phyloP scores from a whole-genome alignment of 2,113 vertebrate species.

The Dryoscopus gambensis region DNA sequence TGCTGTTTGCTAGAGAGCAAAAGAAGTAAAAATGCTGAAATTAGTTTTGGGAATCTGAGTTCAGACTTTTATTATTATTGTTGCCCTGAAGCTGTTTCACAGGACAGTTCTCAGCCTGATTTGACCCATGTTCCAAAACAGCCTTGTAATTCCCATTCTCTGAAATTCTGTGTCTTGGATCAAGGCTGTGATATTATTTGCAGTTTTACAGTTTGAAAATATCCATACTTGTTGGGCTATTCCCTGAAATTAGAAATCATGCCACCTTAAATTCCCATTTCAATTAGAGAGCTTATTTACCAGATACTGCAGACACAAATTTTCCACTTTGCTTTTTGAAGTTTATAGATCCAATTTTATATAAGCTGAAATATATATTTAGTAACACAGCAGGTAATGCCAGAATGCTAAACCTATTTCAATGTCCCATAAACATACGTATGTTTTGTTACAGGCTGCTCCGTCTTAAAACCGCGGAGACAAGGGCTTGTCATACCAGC shows the following conservation, averaged over 20 bases:
- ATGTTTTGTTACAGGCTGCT: not conserved
- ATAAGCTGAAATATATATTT: not conserved
- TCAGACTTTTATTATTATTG: not conserved
- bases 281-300: not conserved
- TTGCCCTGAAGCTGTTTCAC: not conserved
- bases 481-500: not conserved
- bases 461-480: not conserved
- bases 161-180: not conserved
- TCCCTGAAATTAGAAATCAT: not conserved
- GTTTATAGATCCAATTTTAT: not conserved
- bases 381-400: not conserved
- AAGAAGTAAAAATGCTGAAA: not conserved
- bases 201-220: not conserved
- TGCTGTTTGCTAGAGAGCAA: not conserved
- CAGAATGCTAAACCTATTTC: not conserved
- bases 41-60: not conserved
- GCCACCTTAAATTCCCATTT: not conserved
- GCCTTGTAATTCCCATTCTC: not conserved
- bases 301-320: not conserved
- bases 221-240: not conserved
- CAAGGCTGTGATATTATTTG: not conserved
- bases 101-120: not conserved
- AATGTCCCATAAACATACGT: fast-evolving
- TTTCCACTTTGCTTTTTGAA: not conserved
- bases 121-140: not conserved